Percentiles rank a stretch among this genome's conserved stretches.
phyloP scores from a whole-genome alignment of 2,888 invertebrate genomes.

The Prostheceraeus crozeri region DNA sequence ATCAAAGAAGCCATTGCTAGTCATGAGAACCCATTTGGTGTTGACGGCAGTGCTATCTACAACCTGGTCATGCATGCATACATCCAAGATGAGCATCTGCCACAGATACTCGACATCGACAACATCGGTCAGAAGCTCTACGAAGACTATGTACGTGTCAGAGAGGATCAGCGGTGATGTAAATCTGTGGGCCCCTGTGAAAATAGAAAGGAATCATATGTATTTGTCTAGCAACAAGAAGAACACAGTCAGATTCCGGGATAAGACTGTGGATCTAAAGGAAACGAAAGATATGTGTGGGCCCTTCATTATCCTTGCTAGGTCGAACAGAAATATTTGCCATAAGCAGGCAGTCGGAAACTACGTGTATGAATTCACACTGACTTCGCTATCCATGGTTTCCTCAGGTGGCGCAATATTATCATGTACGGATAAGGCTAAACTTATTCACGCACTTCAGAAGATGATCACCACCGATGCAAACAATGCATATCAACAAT shows the following conservation, averaged over 20 bases:
- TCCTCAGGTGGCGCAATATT: slow-evolving; percentile 31
- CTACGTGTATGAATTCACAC: slow-evolving; percentile 30
- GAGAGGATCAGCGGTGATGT: slow-evolving; percentile 40
- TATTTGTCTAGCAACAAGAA: slow-evolving; percentile 38
- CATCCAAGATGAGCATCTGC: slow-evolving; percentile 39
- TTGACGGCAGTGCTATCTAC: too few species aligned
- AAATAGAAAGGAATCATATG: slow-evolving; percentile 36
- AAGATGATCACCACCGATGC: slow-evolving; percentile 26
- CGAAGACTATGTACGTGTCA: slow-evolving; percentile 40
- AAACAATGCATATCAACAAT: too few species aligned
- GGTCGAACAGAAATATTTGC: slow-evolving; percentile 35
- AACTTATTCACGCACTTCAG: slow-evolving; percentile 31
- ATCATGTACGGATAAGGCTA: slow-evolving; percentile 27
- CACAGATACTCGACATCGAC: slow-evolving; percentile 39
- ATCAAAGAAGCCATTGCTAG: too few species aligned
- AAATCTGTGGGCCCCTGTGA: slow-evolving; percentile 39
- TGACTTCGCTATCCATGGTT: slow-evolving; percentile 32
- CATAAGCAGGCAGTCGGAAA: slow-evolving; percentile 29
- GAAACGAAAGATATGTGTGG: slow-evolving; percentile 36
- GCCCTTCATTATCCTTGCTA: slow-evolving; percentile 35
- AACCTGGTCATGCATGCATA: too few species aligned
- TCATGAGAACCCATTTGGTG: too few species aligned
- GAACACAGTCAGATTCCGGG: slow-evolving; percentile 32
- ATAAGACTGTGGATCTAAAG: slow-evolving; percentile 39
- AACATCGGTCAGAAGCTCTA: slow-evolving; percentile 40